Conservation (phyloP, 2,113 vertebrate genomes). For the Probosciger aterrimus region DNA sequence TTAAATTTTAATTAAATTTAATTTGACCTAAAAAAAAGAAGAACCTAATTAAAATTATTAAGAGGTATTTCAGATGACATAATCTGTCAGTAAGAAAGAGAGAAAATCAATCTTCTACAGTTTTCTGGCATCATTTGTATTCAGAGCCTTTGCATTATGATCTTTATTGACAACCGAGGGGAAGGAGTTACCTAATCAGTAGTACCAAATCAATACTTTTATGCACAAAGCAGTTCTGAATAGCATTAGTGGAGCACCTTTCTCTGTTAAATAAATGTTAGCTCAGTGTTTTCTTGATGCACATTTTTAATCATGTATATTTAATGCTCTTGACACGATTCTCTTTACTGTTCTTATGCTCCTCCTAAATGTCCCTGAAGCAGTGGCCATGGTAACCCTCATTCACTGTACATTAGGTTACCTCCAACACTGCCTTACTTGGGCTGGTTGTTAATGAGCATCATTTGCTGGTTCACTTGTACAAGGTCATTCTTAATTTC, state of each 20-base stretch:
- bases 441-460: constrained; percentile 24
- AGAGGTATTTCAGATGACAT: background rate
- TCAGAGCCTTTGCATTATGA: background rate
- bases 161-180: background rate
- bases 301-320: background rate
- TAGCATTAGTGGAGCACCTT: background rate
- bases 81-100: background rate
- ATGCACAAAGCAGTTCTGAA: background rate
- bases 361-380: constrained; percentile 1
- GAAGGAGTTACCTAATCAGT: background rate
- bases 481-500: constrained; percentile 7
- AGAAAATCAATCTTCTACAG: background rate
- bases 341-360: background rate
- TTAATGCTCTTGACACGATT: background rate
- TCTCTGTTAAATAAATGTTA: background rate
- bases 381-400: constrained; percentile 36
- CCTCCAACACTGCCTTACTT: background rate
- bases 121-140: background rate
- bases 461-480: constrained; percentile 12
- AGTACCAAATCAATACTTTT: constrained; percentile 12
- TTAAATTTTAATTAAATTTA: constrained; percentile 55
- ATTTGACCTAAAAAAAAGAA: constrained; percentile 25
- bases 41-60: constrained; percentile 25
- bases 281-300: background rate
- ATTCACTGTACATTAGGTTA: accelerated